Percentiles rank a stretch among this genome's conserved stretches.
Evolutionary conservation across 2,797 vertebrate genomes (phyloP).

Genomic region (Avahi laniger): DNA sequence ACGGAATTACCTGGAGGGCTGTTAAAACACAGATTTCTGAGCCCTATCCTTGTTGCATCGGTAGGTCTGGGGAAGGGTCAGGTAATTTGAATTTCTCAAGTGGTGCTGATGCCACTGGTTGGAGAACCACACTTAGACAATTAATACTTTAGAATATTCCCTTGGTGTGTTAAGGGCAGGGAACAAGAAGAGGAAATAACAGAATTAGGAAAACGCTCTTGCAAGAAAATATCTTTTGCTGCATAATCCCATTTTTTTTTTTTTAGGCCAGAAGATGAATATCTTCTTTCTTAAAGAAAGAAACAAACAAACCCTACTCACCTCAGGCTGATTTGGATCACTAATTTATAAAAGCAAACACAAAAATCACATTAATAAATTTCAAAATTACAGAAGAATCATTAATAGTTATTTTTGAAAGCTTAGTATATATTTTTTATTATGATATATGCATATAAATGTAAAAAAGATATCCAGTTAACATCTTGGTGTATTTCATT

Average conservation of each 20-base stretch:
- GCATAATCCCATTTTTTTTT: not conserved
- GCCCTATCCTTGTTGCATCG: not conserved
- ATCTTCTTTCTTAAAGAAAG: not conserved
- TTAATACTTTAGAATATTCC: not conserved
- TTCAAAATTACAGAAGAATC: slow-evolving; percentile 33
- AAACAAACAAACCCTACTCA: not conserved
- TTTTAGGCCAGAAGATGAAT: not conserved
- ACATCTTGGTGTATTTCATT: not conserved
- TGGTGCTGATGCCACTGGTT: no score
- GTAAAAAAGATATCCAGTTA: slow-evolving; percentile 6
- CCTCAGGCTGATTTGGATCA: not conserved
- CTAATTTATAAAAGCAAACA: slow-evolving; percentile 11
- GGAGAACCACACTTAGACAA: not conserved
- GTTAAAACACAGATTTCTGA: not conserved
- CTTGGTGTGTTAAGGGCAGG: not conserved
- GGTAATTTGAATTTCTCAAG: not conserved
- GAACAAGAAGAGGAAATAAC: not conserved
- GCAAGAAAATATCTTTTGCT: not conserved
- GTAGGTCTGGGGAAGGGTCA: not conserved
- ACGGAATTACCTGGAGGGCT: not conserved
- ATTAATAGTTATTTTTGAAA: slow-evolving; percentile 28
- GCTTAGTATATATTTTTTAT: not conserved
- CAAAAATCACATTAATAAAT: not conserved
- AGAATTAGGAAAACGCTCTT: not conserved
- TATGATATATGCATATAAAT: not conserved